Evolutionary conservation across 2,113 vertebrate genomes (phyloP).

Genomic region (Siphamia tubifer): DNA sequence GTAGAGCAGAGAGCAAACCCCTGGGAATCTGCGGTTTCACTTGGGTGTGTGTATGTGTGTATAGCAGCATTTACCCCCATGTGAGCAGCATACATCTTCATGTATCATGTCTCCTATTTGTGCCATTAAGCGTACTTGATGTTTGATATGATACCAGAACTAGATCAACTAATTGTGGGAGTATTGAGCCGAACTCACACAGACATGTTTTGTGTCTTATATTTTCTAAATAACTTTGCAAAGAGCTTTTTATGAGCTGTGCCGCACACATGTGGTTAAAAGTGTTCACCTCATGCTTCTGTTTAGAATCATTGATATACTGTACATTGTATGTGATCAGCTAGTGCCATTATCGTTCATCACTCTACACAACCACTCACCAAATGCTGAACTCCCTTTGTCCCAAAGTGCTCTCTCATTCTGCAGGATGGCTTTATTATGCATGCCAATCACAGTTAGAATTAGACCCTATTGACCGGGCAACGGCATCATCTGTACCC

Average conservation of each 20-base stretch:
- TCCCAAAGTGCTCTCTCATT: slow-evolving; percentile 58
- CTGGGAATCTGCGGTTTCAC: slow-evolving; percentile 71
- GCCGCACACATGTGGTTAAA: slow-evolving; percentile 15
- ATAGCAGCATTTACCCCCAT: slow-evolving; percentile 36
- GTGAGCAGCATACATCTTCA: slow-evolving; percentile 50
- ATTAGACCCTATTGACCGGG: slow-evolving; percentile 43
- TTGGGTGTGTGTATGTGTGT: slow-evolving; percentile 39
- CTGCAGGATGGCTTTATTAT: slow-evolving; percentile 63
- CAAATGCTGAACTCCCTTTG: slow-evolving; percentile 47
- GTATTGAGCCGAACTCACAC: slow-evolving; percentile 42
- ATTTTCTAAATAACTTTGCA: slow-evolving; percentile 20
- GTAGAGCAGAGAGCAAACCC: slow-evolving; percentile 61
- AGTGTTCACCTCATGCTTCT: slow-evolving; percentile 21
- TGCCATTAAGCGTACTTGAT: slow-evolving; percentile 61
- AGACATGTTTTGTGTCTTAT: slow-evolving; percentile 7
- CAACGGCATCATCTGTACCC: slow-evolving; percentile 54
- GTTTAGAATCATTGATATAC: slow-evolving; percentile 31
- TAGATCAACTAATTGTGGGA: slow-evolving; percentile 58
- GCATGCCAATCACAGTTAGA: slow-evolving; percentile 62
- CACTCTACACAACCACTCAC: slow-evolving; percentile 33
- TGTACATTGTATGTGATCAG: slow-evolving; percentile 24
- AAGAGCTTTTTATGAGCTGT: not conserved
- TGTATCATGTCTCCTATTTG: slow-evolving; percentile 68
- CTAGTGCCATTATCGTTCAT: slow-evolving; percentile 27
- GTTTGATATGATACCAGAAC: slow-evolving; percentile 63